phyloP scores from a whole-genome alignment of 2,113 vertebrate species.

The Glareola pratincola region DNA sequence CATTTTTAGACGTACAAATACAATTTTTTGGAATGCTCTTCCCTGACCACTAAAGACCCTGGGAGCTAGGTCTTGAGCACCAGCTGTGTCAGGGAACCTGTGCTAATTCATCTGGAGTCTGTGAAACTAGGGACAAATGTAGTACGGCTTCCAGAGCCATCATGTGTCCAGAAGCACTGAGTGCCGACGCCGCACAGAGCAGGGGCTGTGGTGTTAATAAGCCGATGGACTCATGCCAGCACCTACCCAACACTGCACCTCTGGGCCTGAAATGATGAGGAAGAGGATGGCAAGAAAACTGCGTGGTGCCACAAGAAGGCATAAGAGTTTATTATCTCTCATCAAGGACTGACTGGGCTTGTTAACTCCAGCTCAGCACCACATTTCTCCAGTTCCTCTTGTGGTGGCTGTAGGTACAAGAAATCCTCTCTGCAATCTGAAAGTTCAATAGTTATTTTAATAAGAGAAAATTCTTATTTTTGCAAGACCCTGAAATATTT shows the following conservation, averaged over 20 bases:
- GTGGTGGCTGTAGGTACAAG: background rate
- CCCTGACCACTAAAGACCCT: background rate
- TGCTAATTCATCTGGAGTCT: background rate
- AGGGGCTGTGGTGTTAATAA: background rate
- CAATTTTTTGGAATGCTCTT: background rate
- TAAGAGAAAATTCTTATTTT: background rate
- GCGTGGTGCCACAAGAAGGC: background rate
- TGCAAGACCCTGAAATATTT: background rate
- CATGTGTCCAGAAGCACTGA: background rate
- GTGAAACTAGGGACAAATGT: background rate
- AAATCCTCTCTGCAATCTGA: background rate
- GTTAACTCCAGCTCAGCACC: background rate
- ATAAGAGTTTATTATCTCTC: background rate
- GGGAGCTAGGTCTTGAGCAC: background rate
- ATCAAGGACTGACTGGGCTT: background rate
- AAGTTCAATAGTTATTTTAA: background rate
- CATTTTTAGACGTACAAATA: background rate
- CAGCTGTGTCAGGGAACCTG: background rate
- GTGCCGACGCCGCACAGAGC: background rate
- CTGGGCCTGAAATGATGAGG: background rate
- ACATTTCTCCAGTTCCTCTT: background rate
- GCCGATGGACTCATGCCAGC: background rate
- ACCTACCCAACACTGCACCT: background rate
- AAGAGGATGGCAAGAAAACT: background rate
- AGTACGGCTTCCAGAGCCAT: background rate